Evolutionary conservation across 2,888 invertebrate species (phyloP), one percentile per base, ranked within the genome.

Genomic region (Arctia plantaginis): DNA sequence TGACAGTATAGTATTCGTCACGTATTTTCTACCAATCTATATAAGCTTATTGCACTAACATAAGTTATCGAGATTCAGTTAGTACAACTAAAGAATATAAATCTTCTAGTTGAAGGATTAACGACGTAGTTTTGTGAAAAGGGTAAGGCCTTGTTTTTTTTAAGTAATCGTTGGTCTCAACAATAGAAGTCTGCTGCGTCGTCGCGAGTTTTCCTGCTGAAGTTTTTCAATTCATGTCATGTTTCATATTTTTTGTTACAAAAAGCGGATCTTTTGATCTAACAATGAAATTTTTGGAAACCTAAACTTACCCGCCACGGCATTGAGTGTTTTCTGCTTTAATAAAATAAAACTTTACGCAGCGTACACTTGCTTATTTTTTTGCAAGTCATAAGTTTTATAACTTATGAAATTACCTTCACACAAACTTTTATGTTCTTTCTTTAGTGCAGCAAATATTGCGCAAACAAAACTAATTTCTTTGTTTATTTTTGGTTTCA

Each of bases 191-290:
- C 86, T 81, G 80, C 85, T 84, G 83, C 79, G 84, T 86, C 86
- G 87, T 90, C 82, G 80, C 80, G 81, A 88, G 85, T 89, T 90
- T 89, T 82, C 76, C 82, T 81, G 85, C 83, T 79, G 86, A 93
- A 93, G 90, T 93, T 93, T 92, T 93, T 89, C 91, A 92, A 92
- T 93, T 92, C 91, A 89, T 88, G 88, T 89, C 90, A 90, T 93
- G 90, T 91, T 91, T 91, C 85, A 87, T 91, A 91, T 90, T 90
- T 91, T 92, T 91, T 92, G 88, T 81, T 87, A 87, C 82, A 86
- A 90, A 91, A 88, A 90, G 89, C 85, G 86, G 88, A 89, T 90
- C 91, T 90, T 93, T 91, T 90, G 87, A 89, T 89, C 89, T 90
- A 81, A 85, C 86, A 87, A 90, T 89, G 88, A 91, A 90, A 89